A percentile compares a stretch with the other conserved stretches of the same genome.
These are phyloP conservation scores for Pseudococcus jackbeardsleyi DNA, from an alignment of 2,888 invertebrate species.

Conservation along the genomic window DNA sequence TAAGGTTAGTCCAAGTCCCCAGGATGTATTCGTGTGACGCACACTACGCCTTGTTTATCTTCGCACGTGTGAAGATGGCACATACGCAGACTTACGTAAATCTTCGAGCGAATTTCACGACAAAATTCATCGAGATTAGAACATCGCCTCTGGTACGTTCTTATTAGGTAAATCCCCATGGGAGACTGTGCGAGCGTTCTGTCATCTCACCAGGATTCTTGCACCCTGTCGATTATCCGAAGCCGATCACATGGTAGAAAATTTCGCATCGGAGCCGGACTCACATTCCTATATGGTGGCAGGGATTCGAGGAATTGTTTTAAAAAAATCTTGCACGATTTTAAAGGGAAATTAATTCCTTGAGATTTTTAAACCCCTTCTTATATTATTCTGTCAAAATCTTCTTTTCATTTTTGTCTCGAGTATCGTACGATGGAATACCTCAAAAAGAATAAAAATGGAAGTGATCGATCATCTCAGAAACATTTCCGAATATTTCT, in stretches of 20 bases:
- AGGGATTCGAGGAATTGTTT: not conserved
- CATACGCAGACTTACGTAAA: not conserved
- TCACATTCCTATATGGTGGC: not conserved
- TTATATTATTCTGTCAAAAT: too few species aligned
- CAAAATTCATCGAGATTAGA: constrained; percentile 7
- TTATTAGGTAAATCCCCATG: not conserved
- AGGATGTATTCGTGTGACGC: not conserved
- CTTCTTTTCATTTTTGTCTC: too few species aligned
- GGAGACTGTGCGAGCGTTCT: not conserved
- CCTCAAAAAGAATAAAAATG: too few species aligned
- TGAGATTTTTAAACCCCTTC: too few species aligned
- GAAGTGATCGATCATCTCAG: too few species aligned
- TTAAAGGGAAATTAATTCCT: too few species aligned
- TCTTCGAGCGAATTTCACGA: not conserved
- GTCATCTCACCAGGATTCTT: not conserved
- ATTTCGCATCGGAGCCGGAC: not conserved
- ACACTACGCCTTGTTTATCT: not conserved
- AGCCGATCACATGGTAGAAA: not conserved
- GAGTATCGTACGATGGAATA: too few species aligned
- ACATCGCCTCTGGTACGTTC: not conserved
- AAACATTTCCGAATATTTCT: not conserved
- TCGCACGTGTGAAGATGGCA: constrained; percentile 15
- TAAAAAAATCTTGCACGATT: not conserved
- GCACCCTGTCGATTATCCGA: not conserved
- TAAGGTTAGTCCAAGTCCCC: not conserved